phyloP scores from a whole-genome alignment of 2,888 invertebrate species.

The Notodromas monacha region DNA sequence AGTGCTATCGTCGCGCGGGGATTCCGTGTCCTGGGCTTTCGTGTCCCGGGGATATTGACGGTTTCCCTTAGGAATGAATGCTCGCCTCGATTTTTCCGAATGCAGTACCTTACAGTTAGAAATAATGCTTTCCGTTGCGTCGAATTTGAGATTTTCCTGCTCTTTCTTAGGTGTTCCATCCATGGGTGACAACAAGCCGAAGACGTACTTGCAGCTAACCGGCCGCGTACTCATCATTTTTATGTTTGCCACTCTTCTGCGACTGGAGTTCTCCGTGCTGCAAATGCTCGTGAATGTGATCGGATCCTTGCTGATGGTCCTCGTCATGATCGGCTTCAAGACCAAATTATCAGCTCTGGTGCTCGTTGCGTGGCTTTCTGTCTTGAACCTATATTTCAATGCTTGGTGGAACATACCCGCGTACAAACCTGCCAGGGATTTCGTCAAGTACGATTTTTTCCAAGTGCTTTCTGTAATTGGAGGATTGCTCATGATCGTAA shows the following conservation, averaged over 20 bases:
- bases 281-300: constrained; percentile 67
- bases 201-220: constrained; percentile 76
- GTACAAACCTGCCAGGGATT: constrained; percentile 83
- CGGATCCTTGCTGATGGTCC: constrained; percentile 70
- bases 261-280: constrained; percentile 63
- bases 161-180: too few species aligned
- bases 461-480: constrained; percentile 96
- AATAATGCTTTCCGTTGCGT: too few species aligned
- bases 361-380: constrained; percentile 51
- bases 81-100: too few species aligned
- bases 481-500: constrained; percentile 88
- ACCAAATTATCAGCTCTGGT: constrained; percentile 87
- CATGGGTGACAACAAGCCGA: constrained; percentile 61
- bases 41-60: too few species aligned
- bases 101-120: too few species aligned
- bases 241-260: constrained; percentile 87
- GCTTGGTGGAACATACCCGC: constrained; percentile 91
- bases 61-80: too few species aligned
- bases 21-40: too few species aligned
- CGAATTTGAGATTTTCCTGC: too few species aligned
- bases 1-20: too few species aligned
- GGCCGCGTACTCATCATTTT: constrained; percentile 82
- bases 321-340: constrained; percentile 89
- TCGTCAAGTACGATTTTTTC: constrained; percentile 96
- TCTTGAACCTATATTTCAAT: constrained; percentile 84